phyloP scores from a whole-genome alignment of 2,888 invertebrate species.

The Brenthis daphne region DNA sequence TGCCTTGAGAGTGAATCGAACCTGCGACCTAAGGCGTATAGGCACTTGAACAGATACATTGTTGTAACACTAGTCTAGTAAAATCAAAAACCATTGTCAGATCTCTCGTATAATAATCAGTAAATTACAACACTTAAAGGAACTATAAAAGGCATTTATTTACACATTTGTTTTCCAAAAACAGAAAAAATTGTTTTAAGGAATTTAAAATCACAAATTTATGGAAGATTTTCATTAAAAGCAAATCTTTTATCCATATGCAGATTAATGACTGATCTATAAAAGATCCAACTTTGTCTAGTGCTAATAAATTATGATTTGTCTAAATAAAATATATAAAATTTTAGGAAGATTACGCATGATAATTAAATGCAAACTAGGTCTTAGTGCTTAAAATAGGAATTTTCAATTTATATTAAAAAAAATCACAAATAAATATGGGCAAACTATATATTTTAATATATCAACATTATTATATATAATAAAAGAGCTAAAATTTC shows the following conservation, averaged over 20 bases:
- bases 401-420: not conserved
- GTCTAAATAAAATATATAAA: not conserved
- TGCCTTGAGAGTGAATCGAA: slow-evolving; percentile 12
- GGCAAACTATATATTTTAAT: slow-evolving; percentile 11
- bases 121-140: slow-evolving; percentile 15
- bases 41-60: slow-evolving; percentile 16
- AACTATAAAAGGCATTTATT: slow-evolving; percentile 12
- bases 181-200: not conserved
- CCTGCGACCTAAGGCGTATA: slow-evolving; percentile 16
- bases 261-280: not conserved
- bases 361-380: slow-evolving; percentile 16
- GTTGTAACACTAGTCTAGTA: slow-evolving; percentile 4
- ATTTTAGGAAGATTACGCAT: not conserved
- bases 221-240: not conserved
- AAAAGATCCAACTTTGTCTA: not conserved
- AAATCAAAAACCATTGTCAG: slow-evolving; percentile 10
- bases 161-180: slow-evolving; percentile 1
- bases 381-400: not conserved
- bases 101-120: slow-evolving; percentile 6
- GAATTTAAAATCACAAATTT: slow-evolving; percentile 8
- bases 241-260: not conserved
- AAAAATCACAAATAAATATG: slow-evolving; percentile 16
- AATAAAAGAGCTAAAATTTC: too few relatives aligned
- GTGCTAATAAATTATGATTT: not conserved
- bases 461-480: slow-evolving; percentile 13